Conservation (phyloP, 2,797 vertebrate species). For the Coilia nasus region DNA sequence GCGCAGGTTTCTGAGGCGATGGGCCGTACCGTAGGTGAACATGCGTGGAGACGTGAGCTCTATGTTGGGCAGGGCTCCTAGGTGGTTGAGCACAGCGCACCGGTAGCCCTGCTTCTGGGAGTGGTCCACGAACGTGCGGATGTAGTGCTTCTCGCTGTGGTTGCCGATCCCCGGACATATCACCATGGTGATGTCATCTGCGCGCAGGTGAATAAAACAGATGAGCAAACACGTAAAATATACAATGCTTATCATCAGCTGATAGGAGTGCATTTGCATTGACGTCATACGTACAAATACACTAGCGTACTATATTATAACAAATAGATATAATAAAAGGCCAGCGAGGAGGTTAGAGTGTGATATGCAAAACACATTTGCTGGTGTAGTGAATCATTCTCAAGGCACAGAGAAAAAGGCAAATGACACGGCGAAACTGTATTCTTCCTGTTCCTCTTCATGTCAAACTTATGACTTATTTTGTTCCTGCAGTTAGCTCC, state of each 20-base stretch:
- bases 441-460: background rate
- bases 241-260: slow-evolving; percentile 28
- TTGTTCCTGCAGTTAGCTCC: background rate
- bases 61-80: slow-evolving; percentile 94
- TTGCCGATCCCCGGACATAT: slow-evolving; percentile 98
- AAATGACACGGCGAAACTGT: background rate
- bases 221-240: slow-evolving; percentile 30
- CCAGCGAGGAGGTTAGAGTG: background rate
- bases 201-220: background rate
- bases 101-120: slow-evolving; percentile 95
- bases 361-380: background rate
- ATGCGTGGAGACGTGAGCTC: slow-evolving; percentile 97
- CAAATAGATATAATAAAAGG: background rate
- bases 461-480: background rate
- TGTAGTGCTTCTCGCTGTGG: slow-evolving; percentile 98
- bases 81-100: slow-evolving; percentile 94
- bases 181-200: slow-evolving; percentile 97
- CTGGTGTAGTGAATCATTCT: background rate
- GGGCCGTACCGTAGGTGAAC: slow-evolving; percentile 91
- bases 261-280: slow-evolving; percentile 13
- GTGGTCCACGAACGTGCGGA: slow-evolving; percentile 96
- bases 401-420: background rate
- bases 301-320: background rate
- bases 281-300: background rate
- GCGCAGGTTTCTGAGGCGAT: slow-evolving; percentile 41